Conservation (phyloP, 2,888 invertebrate genomes). For the Hesperia comma region DNA sequence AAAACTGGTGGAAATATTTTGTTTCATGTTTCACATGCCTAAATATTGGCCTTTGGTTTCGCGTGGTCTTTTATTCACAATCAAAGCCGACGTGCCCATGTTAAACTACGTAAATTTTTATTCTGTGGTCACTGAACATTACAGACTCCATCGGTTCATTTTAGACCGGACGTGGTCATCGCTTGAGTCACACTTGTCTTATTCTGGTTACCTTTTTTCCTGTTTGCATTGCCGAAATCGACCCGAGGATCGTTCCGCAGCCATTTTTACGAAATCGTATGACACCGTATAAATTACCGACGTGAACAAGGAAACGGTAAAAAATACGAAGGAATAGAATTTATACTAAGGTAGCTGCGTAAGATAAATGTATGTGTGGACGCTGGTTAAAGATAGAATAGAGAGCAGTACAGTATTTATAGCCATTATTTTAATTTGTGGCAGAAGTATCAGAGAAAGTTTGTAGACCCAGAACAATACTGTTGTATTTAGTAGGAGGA, state of each 20-base stretch:
- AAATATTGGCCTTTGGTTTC: no score
- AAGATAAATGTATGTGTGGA: no score
- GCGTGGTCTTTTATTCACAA: background rate
- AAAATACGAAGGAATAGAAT: conserved; percentile 1
- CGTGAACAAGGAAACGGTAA: background rate
- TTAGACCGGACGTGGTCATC: conserved; percentile 27
- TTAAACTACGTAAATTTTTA: conserved; percentile 1
- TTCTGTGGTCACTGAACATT: background rate
- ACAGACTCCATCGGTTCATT: conserved; percentile 6
- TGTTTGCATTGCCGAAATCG: conserved; percentile 11
- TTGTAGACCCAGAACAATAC: no score
- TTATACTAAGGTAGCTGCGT: background rate
- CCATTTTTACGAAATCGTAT: conserved; percentile 1
- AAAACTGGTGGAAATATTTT: no score
- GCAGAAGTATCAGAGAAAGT: no score
- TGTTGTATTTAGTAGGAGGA: no score
- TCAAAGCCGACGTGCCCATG: background rate
- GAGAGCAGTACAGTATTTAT: no score
- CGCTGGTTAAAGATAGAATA: no score
- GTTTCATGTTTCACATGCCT: no score
- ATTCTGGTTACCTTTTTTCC: conserved; percentile 23
- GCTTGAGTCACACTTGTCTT: conserved; percentile 19
- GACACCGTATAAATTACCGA: conserved; percentile 8
- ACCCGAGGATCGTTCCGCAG: background rate
- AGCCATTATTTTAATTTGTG: no score